Percentiles rank a stretch among this genome's conserved stretches.
Evolutionary conservation across 2,888 invertebrate genomes (phyloP).

Genomic region (Ophion ellenae): DNA sequence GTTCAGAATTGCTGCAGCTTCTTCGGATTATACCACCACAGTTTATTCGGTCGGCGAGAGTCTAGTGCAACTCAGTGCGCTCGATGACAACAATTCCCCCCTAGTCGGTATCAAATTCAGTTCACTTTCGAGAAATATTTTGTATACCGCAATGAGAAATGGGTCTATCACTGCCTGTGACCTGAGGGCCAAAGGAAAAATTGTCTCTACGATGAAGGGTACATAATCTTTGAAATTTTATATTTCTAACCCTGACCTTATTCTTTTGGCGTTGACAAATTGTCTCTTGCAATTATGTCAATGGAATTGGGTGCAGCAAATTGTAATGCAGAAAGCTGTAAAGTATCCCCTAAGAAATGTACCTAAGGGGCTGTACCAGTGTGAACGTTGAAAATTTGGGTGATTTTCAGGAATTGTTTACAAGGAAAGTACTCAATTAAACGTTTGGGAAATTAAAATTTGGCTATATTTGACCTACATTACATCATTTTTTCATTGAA

Average conservation of each 20-base stretch:
- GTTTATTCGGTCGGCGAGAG: slow-evolving; percentile 84
- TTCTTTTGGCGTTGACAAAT: background rate
- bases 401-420: no score
- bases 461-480: no score
- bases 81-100: slow-evolving; percentile 84
- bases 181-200: slow-evolving; percentile 85
- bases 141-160: slow-evolving; percentile 86
- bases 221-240: slow-evolving; percentile 63
- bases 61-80: slow-evolving; percentile 80
- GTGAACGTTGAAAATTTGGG: no score
- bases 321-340: no score
- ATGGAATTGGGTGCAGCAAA: no score
- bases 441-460: no score
- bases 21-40: slow-evolving; percentile 84
- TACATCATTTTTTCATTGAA: no score
- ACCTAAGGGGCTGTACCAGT: no score
- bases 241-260: background rate
- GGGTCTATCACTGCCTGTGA: slow-evolving; percentile 88
- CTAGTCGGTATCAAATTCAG: slow-evolving; percentile 87
- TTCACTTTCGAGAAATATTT: slow-evolving; percentile 85
- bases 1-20: slow-evolving; percentile 84
- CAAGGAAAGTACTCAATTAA: no score
- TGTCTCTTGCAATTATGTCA: background rate
- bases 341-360: no score
- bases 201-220: slow-evolving; percentile 84